Evolutionary conservation across 2,113 vertebrate species (phyloP).

Genomic region (Candoia aspera): DNA sequence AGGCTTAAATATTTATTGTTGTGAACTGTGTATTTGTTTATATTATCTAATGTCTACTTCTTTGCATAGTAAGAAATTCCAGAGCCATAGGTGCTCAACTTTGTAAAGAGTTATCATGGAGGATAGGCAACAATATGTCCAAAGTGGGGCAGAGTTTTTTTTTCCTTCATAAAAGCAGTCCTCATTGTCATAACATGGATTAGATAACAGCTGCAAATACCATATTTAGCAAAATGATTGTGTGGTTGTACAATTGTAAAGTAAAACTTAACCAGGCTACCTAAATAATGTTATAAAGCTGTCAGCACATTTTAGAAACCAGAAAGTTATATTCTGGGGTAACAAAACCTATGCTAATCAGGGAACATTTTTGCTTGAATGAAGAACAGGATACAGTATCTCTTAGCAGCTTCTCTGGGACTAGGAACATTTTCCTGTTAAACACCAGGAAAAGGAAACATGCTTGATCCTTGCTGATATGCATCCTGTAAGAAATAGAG

Average conservation of each 20-base stretch:
- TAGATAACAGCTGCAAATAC: background rate
- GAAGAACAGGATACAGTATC: background rate
- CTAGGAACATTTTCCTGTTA: background rate
- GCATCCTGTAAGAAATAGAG: background rate
- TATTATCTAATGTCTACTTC: background rate
- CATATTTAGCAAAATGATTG: background rate
- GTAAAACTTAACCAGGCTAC: background rate
- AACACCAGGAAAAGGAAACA: background rate
- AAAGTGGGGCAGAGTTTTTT: background rate
- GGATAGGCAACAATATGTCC: background rate
- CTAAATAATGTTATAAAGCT: background rate
- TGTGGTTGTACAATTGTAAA: background rate
- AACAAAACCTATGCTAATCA: background rate
- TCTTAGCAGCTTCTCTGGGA: background rate
- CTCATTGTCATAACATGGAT: background rate
- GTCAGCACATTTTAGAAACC: background rate
- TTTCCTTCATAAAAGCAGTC: background rate
- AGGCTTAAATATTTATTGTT: background rate
- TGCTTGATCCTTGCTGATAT: background rate
- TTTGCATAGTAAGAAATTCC: background rate
- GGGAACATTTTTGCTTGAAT: background rate
- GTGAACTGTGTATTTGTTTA: background rate
- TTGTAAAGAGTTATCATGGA: background rate
- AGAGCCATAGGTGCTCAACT: background rate
- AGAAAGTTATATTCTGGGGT: background rate